Conservation (phyloP, 2,888 invertebrate species). For the Petrolisthes manimaculis region DNA sequence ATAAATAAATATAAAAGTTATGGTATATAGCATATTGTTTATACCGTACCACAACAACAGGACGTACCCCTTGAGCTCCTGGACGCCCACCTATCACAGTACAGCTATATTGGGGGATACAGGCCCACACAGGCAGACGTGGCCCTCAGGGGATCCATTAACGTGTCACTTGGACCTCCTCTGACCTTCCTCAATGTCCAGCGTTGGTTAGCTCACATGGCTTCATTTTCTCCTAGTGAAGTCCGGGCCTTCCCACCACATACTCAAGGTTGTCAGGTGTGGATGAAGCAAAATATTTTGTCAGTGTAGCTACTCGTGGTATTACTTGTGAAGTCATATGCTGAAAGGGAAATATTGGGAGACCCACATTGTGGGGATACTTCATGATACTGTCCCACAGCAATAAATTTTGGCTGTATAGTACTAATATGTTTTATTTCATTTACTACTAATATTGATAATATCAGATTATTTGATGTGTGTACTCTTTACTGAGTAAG, state of each 20-base stretch:
- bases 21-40: background rate
- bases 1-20: background rate
- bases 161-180: slow-evolving; percentile 29
- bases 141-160: slow-evolving; percentile 25
- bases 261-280: slow-evolving; percentile 41
- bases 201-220: slow-evolving; percentile 55
- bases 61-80: slow-evolving; percentile 37
- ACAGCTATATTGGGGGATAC: slow-evolving; percentile 72
- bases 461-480: too few relatives aligned
- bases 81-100: slow-evolving; percentile 70
- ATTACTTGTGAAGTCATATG: too few relatives aligned
- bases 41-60: slow-evolving; percentile 32
- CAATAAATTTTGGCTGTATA: too few relatives aligned
- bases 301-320: too few relatives aligned
- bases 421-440: too few relatives aligned
- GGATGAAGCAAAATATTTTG: background rate
- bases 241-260: slow-evolving; percentile 31
- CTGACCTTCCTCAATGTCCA: slow-evolving; percentile 19
- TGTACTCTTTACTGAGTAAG: too few relatives aligned
- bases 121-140: slow-evolving; percentile 71
- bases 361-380: too few relatives aligned
- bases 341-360: too few relatives aligned
- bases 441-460: too few relatives aligned
- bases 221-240: slow-evolving; percentile 43
- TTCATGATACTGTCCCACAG: too few relatives aligned